A percentile compares a stretch with the other conserved stretches of the same genome.
Conservation (phyloP, 1,140 invertebrate genomes). For the Meloidogyne floridensis region DNA sequence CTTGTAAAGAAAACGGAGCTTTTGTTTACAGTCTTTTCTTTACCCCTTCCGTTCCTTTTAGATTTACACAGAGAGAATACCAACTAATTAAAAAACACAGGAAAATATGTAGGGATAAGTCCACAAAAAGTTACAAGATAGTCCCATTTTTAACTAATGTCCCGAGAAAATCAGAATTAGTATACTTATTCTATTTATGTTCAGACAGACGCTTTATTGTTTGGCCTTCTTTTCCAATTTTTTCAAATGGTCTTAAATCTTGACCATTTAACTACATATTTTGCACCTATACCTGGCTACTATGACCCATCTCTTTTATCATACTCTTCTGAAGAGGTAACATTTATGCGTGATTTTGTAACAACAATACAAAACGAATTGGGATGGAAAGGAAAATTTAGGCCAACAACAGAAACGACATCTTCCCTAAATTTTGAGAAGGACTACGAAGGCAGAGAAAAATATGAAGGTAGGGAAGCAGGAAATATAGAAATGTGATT, state of each 20-base stretch:
- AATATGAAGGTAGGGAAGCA: background rate
- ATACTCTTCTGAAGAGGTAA: background rate
- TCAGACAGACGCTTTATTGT: background rate
- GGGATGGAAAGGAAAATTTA: slow-evolving; percentile 1
- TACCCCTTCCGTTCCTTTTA: no score
- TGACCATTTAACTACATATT: background rate
- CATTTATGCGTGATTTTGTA: background rate
- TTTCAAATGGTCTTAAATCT: background rate
- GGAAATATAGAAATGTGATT: no score
- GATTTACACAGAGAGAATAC: no score
- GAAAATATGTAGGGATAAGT: no score
- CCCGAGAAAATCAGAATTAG: no score
- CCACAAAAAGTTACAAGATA: no score
- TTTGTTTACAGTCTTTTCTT: no score
- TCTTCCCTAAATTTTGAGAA: background rate
- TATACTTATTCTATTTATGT: background rate
- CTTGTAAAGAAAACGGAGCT: no score
- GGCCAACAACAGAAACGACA: background rate
- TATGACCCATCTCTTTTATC: background rate
- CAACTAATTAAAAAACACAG: no score
- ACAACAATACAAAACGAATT: background rate
- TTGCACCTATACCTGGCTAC: background rate
- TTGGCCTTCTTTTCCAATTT: background rate
- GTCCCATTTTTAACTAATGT: no score
- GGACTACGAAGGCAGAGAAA: background rate